Percentiles rank a stretch among this genome's conserved stretches.
Evolutionary conservation across 2,113 vertebrate genomes (phyloP).

Genomic region (Corythornis vintsioides): DNA sequence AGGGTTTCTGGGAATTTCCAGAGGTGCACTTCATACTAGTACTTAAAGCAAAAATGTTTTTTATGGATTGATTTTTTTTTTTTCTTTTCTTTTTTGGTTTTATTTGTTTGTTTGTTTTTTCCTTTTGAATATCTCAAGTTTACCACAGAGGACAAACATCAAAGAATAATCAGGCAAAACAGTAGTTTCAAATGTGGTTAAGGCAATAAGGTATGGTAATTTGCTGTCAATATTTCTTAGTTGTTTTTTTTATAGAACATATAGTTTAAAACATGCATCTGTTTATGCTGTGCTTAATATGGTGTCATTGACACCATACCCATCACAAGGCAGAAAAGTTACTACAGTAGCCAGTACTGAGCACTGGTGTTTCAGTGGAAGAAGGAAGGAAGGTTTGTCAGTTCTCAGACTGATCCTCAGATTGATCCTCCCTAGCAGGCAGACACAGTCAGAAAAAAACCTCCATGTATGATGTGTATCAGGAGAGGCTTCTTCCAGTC

Average conservation of each 20-base stretch:
- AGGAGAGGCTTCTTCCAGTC: neutral
- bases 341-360: accelerated
- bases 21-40: neutral
- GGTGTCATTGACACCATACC: neutral
- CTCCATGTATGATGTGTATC: neutral
- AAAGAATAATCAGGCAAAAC: neutral
- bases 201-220: neutral
- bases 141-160: neutral
- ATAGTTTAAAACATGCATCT: accelerated
- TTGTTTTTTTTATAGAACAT: neutral
- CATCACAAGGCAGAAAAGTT: neutral
- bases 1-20: neutral
- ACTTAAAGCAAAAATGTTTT: accelerated
- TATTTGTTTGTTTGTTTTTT: too few relatives aligned
- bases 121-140: neutral
- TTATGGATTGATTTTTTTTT: neutral
- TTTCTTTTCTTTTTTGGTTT: neutral
- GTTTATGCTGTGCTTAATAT: neutral
- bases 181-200: neutral
- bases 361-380: neutral
- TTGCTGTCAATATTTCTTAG: neutral
- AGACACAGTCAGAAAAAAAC: neutral
- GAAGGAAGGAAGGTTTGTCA: neutral
- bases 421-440: neutral
- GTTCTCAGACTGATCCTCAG: neutral